Evolutionary conservation across 2,888 invertebrate genomes (phyloP), one percentile per base, ranked within the genome.

Genomic region (Diarsia dahlii): DNA sequence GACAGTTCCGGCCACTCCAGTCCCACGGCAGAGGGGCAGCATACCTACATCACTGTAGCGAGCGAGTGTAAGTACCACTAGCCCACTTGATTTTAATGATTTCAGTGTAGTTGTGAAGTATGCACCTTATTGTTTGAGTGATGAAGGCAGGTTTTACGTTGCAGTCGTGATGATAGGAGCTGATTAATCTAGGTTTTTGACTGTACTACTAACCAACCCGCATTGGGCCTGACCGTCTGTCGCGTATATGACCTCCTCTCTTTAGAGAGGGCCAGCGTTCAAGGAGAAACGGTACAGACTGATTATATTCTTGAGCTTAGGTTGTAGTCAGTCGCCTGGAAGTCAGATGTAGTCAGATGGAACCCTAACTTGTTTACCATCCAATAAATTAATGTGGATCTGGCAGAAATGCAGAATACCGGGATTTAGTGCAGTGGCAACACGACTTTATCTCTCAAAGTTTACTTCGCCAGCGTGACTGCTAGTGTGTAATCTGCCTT

Each of bases 1-100:
- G 95, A 97, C 94, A 97, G 97, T 91, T 97, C 97, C 71, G 96
- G 97, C 78, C 96, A 97, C 91, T 97, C 97, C 92, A 97, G 97
- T 82, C 97, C 97, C 46, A 91, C 95, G 60, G 89, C 95, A 0
- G 95, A 97, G 78, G 94, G 94, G 67, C 97, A 97, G 91, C 97
- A 97, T 92, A 95, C 97, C 81, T 98, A 97, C 93, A 98, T 98
- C 87, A 97, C 98, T 56, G 98, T 98, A 0, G 73, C 83, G 3
- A 83, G 83, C 63, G 83, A 83, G 68, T 83, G 83, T 85, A 74
- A 39, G 85, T 85, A 80, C n/a, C 39, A 48, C 12, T n/a, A 18
- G 60, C 34, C 18, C 2, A 5, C 18, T n/a, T 67, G 0, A 12
- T 60, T 52, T 64, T 63, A 70, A 63, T 70, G 71, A 56, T n/a